A percentile compares a stretch with the other conserved stretches of the same genome.
These are phyloP conservation scores for Chelidonichthys spinosus DNA, from an alignment of 2,797 vertebrate species.

Conservation along the genomic window DNA sequence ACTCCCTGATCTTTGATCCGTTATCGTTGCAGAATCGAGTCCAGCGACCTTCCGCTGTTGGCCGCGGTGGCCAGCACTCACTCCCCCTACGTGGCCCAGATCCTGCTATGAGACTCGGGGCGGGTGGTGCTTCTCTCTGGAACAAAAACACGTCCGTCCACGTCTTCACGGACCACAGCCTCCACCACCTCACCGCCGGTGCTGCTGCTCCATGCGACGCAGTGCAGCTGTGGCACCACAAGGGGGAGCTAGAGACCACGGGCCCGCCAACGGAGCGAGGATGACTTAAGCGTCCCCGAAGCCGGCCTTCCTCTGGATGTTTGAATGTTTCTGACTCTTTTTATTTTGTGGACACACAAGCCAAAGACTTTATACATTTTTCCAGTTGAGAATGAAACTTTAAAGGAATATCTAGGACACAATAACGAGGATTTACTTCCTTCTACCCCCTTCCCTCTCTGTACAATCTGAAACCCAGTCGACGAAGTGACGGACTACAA, in stretches of 20 bases:
- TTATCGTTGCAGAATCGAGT: conserved; percentile 90
- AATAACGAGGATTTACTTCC: conserved; percentile 49
- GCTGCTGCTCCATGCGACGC: conserved; percentile 35
- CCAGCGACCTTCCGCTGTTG: conserved; percentile 96
- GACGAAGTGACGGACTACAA: conserved; percentile 33
- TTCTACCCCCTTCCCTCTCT: conserved; percentile 35
- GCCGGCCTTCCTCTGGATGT: conserved; percentile 44
- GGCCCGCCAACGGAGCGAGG: conserved; percentile 27
- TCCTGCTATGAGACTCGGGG: conserved; percentile 88
- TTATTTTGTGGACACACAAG: conserved; percentile 62
- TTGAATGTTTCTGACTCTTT: conserved; percentile 70
- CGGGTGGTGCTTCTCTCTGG: conserved; percentile 7
- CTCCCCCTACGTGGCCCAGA: conserved; percentile 98
- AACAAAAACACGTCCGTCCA: conserved; percentile 23
- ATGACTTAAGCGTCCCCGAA: conserved; percentile 39
- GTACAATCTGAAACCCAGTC: conserved; percentile 73
- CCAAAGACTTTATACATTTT: conserved; percentile 72
- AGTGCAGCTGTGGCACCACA: conserved; percentile 60
- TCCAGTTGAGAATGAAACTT: conserved; percentile 48
- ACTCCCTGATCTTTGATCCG: conserved; percentile 20
- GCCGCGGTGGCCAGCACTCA: conserved; percentile 98
- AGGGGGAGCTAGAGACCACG: conserved; percentile 60
- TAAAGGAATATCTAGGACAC: conserved; percentile 27
- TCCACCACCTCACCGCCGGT: not conserved
- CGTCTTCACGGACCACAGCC: conserved; percentile 19